Conservation (phyloP, 1,140 invertebrate genomes). For the Tribolium castaneum region DNA sequence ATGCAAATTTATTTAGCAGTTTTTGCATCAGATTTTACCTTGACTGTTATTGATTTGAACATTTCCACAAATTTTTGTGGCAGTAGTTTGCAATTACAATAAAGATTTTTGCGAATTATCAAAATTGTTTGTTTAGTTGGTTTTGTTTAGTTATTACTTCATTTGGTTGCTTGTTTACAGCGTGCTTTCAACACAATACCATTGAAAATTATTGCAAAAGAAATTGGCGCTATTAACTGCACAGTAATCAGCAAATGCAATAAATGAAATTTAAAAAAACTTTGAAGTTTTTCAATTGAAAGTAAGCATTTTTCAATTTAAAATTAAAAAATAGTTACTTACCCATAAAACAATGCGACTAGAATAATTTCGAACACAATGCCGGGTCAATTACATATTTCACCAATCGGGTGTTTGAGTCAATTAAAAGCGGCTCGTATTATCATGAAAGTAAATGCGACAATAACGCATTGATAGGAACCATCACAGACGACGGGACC, state of each 20-base stretch:
- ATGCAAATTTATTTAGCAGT: too few species aligned
- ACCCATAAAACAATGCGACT: not conserved
- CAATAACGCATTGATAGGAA: not conserved
- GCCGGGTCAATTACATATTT: not conserved
- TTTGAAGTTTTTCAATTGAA: not conserved
- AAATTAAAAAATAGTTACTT: not conserved
- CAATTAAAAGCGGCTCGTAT: not conserved
- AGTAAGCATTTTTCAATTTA: not conserved
- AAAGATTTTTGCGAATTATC: too few species aligned
- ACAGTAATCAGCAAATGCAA: not conserved
- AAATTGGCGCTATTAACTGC: not conserved
- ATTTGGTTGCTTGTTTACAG: not conserved
- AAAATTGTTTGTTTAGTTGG: too few species aligned
- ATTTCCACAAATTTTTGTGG: too few species aligned
- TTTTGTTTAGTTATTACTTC: not conserved
- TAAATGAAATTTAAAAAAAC: not conserved
- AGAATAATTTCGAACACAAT: not conserved
- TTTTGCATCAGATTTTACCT: too few species aligned
- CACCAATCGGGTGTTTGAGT: not conserved
- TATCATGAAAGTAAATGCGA: not conserved
- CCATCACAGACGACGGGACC: not conserved
- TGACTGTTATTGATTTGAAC: too few species aligned
- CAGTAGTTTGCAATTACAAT: too few species aligned
- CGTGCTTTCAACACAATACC: not conserved
- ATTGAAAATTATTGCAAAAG: not conserved